Conservation (phyloP, 2,888 invertebrate species). For the Leptopilina myrica region DNA sequence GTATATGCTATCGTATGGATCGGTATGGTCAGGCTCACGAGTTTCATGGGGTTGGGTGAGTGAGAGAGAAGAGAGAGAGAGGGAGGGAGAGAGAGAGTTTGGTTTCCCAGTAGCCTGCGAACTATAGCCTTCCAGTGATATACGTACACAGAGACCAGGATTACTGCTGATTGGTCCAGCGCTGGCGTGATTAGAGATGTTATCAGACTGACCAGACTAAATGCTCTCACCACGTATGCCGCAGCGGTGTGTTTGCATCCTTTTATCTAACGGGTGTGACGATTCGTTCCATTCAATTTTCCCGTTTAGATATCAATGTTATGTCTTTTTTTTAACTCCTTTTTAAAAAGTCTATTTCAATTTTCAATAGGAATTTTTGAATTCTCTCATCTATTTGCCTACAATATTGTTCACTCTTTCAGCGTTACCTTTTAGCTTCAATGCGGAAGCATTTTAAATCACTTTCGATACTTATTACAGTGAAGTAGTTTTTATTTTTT, state of each 20-base stretch:
- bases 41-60: slow-evolving; percentile 54
- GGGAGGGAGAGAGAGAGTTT: slow-evolving; percentile 61
- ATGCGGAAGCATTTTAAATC: too few species aligned
- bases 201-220: slow-evolving; percentile 70
- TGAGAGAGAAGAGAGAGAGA: slow-evolving; percentile 44
- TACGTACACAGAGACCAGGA: slow-evolving; percentile 67
- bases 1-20: slow-evolving; percentile 55
- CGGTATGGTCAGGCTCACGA: slow-evolving; percentile 61
- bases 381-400: too few species aligned
- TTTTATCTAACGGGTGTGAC: slow-evolving; percentile 55
- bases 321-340: neutral
- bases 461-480: too few species aligned
- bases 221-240: slow-evolving; percentile 55
- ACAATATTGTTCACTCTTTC: too few species aligned
- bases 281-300: slow-evolving; percentile 25
- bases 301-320: neutral
- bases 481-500: too few species aligned
- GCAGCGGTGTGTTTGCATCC: slow-evolving; percentile 64
- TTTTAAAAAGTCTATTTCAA: slow-evolving; percentile 13
- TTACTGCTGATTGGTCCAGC: slow-evolving; percentile 76
- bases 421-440: too few species aligned
- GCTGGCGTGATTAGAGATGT: slow-evolving; percentile 76
- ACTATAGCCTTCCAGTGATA: slow-evolving; percentile 61
- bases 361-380: neutral
- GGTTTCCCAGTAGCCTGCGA: slow-evolving; percentile 67